These are phyloP conservation scores for Tachyglossus aculeatus DNA, from an alignment of 2,797 vertebrate genomes.

Conservation along the genomic window DNA sequence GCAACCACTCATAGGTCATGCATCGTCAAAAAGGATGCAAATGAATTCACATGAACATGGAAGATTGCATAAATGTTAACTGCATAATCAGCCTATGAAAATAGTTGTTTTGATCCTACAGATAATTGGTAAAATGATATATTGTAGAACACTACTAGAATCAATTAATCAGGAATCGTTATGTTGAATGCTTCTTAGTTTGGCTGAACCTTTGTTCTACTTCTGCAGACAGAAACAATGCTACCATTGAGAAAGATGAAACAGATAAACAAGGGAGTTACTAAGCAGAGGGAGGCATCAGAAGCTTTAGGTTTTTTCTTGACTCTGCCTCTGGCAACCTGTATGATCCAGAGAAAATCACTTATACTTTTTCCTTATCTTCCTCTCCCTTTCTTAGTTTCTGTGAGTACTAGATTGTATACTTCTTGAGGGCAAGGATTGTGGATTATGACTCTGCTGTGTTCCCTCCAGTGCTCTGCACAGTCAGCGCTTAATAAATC, in stretches of 20 bases:
- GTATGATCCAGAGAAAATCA: neutral
- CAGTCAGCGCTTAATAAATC: no score
- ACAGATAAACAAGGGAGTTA: neutral
- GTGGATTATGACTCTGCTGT: no score
- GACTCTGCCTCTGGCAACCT: neutral
- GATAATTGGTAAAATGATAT: constrained; percentile 36
- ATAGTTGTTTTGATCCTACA: constrained; percentile 24
- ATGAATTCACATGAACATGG: constrained; percentile 25
- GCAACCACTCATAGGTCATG: constrained; percentile 39
- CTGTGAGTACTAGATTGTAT: no score
- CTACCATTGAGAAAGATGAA: neutral
- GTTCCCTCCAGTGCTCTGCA: no score
- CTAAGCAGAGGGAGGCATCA: constrained; percentile 2
- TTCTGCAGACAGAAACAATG: constrained; percentile 7
- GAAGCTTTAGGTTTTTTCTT: neutral
- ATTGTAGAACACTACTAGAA: constrained; percentile 8
- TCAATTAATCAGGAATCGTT: constrained; percentile 29
- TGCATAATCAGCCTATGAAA: constrained; percentile 28
- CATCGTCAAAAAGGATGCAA: constrained; percentile 51
- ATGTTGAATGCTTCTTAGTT: neutral
- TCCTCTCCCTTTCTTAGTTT: no score
- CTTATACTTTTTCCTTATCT: no score
- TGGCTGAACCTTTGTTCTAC: neutral
- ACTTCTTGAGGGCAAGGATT: no score
- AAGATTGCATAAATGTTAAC: constrained; percentile 37